phyloP scores from a whole-genome alignment of 2,113 vertebrate species.

The Macaca mulatta region DNA sequence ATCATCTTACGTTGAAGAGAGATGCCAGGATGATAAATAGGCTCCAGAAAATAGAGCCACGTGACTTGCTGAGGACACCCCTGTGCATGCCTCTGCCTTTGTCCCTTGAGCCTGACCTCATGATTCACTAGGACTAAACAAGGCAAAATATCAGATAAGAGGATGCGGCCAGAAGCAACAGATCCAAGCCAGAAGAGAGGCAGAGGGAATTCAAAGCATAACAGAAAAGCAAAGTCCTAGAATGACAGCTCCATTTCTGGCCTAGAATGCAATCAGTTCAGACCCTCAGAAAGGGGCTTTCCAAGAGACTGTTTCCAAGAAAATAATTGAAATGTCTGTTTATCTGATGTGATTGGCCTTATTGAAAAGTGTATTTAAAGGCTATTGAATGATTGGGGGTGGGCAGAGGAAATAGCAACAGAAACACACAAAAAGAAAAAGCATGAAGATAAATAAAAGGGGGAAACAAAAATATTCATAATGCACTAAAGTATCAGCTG shows the following conservation, averaged over 20 bases:
- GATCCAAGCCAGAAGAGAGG: neutral
- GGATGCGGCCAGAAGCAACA: neutral
- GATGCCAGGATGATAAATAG: neutral
- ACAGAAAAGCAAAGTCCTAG: neutral
- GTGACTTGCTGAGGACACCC: neutral
- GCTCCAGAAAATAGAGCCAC: too few relatives aligned
- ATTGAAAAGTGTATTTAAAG: neutral
- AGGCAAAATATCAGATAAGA: neutral
- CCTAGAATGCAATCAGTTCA: neutral
- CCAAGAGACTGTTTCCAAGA: neutral
- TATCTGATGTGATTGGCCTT: neutral
- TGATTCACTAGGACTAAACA: neutral
- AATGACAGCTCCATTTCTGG: neutral
- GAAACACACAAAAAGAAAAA: neutral
- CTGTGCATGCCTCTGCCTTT: neutral
- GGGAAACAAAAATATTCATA: neutral
- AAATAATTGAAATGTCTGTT: neutral
- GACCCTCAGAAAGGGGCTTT: neutral
- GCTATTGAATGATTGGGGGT: neutral
- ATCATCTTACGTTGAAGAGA: neutral
- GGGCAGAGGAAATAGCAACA: neutral
- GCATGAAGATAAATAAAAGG: neutral
- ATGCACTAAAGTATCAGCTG: neutral
- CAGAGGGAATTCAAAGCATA: neutral
- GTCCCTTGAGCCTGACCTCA: neutral